Percentiles rank a stretch among this genome's conserved stretches.
phyloP scores from a whole-genome alignment of 2,888 invertebrate genomes.

The Hetaerina titia region DNA sequence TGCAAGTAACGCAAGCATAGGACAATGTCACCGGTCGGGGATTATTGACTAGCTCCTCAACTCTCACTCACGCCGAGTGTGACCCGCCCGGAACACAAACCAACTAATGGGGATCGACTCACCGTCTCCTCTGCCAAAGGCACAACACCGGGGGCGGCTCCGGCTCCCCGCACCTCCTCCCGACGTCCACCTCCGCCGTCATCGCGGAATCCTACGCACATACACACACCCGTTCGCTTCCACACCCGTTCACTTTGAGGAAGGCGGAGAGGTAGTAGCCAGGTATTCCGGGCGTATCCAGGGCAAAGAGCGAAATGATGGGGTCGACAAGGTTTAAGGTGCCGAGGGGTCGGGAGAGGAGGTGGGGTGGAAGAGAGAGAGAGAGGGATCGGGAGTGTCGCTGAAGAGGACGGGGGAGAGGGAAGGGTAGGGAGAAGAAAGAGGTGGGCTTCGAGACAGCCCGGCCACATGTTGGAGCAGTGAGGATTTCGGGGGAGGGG shows the following conservation, averaged over 20 bases:
- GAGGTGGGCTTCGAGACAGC: conserved; percentile 32
- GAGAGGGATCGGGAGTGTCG: neutral
- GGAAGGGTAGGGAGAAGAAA: neutral
- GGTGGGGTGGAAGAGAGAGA: neutral
- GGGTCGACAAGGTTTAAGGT: conserved; percentile 17
- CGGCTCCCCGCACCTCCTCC: neutral
- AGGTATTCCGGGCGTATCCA: conserved; percentile 19
- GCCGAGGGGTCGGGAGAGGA: neutral
- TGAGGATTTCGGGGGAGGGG: neutral
- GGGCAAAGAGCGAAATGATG: neutral
- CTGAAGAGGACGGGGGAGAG: neutral
- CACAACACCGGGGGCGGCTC: neutral
- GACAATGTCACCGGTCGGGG: too few relatives aligned
- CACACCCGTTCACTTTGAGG: neutral
- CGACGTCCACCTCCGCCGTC: neutral
- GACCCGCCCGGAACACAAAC: too few relatives aligned
- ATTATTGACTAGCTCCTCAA: too few relatives aligned
- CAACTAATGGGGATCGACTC: neutral
- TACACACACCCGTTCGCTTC: too few relatives aligned
- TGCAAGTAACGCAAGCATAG: too few relatives aligned
- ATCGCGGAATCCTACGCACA: neutral
- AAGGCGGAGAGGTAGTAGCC: neutral
- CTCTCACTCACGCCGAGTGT: too few relatives aligned
- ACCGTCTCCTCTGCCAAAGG: conserved; percentile 63
- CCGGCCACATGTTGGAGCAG: conserved; percentile 47